phyloP scores from a whole-genome alignment of 2,113 vertebrate genomes.

The Nothocercus julius region DNA sequence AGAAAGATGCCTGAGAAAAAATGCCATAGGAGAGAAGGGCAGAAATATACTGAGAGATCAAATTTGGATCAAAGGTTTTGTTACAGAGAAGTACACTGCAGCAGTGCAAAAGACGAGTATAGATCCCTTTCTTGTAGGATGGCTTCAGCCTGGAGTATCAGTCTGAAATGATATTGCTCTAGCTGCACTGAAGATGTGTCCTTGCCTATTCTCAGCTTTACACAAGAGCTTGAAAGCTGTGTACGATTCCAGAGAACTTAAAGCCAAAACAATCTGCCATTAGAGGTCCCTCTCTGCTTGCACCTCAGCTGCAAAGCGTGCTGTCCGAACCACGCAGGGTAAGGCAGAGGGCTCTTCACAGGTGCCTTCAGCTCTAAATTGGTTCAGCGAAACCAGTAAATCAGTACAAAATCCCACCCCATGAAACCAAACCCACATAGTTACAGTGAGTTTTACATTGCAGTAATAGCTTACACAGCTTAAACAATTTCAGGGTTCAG shows the following conservation, averaged over 20 bases:
- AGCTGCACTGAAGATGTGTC: background rate
- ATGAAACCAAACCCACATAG: background rate
- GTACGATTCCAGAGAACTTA: background rate
- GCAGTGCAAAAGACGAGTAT: rapidly evolving
- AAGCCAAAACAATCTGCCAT: background rate
- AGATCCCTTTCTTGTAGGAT: background rate
- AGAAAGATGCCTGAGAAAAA: background rate
- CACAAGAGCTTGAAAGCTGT: background rate
- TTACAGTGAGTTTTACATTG: background rate
- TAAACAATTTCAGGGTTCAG: background rate
- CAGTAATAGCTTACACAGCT: background rate
- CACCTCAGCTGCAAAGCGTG: background rate
- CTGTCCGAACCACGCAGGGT: background rate
- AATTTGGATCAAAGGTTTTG: background rate
- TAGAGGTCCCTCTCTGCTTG: conserved; percentile 27
- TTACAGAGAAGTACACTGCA: background rate
- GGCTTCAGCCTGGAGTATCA: background rate
- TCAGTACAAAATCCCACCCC: background rate
- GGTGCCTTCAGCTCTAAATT: background rate
- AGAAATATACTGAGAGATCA: background rate
- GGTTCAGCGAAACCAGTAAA: background rate
- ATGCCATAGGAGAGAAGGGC: rapidly evolving
- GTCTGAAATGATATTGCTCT: background rate
- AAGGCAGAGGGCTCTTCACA: background rate
- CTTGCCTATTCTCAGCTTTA: background rate